phyloP scores from a whole-genome alignment of 2,113 vertebrate genomes.

The Buteo buteo region DNA sequence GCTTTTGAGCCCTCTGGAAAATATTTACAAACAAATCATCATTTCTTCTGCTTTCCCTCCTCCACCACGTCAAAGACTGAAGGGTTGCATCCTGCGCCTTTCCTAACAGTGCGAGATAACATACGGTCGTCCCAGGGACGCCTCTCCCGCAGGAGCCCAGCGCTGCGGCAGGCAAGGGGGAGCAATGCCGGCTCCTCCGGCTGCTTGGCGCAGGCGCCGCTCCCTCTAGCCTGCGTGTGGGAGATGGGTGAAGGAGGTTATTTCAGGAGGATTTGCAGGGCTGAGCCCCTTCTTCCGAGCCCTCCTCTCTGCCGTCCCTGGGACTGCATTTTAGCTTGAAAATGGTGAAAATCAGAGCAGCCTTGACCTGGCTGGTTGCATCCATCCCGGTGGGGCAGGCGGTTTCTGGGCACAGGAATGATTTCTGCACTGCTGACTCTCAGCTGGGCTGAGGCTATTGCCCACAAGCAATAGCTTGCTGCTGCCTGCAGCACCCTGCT shows the following conservation, averaged over 20 bases:
- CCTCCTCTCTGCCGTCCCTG: background rate
- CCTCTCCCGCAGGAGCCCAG: background rate
- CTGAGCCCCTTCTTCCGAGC: background rate
- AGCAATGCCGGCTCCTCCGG: background rate
- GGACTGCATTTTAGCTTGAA: background rate
- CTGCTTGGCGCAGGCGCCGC: accelerated
- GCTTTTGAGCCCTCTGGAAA: conserved; percentile 20
- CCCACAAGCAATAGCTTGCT: too few species aligned
- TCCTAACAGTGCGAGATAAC: background rate
- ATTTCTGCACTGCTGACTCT: background rate
- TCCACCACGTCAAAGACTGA: conserved; percentile 26
- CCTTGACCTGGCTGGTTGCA: background rate
- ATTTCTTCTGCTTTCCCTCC: conserved; percentile 43
- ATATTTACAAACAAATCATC: conserved; percentile 54
- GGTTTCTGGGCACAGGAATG: accelerated
- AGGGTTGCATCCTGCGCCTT: conserved; percentile 17
- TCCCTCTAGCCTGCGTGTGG: background rate
- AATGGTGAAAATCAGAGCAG: background rate
- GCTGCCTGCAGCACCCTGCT: background rate
- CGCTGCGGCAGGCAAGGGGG: accelerated
- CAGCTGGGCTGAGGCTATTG: background rate
- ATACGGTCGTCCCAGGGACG: background rate
- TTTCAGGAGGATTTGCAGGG: background rate
- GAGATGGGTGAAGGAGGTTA: background rate
- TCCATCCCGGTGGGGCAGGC: background rate